These are phyloP conservation scores for Peromyscus maniculatus DNA, from an alignment of 2,113 vertebrate species.

Conservation along the genomic window DNA sequence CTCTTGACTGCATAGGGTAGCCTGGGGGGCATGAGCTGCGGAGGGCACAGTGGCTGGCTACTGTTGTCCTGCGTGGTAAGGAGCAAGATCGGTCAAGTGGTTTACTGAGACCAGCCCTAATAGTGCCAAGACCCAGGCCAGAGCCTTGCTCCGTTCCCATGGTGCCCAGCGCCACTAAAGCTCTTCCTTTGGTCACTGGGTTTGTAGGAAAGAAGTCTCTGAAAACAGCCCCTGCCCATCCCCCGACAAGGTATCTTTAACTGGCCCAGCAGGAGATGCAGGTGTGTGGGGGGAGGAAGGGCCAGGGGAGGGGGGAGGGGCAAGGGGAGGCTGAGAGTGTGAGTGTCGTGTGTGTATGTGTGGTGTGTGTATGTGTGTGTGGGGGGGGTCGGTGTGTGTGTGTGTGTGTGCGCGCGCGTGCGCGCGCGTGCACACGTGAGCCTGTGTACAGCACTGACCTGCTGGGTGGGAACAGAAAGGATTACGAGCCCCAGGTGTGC, in stretches of 20 bases:
- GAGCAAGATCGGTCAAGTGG: neutral
- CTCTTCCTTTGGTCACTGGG: neutral
- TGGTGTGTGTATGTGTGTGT: neutral
- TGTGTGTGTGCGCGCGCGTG: neutral
- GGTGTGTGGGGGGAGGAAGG: too few species aligned
- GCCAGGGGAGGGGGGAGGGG: too few species aligned
- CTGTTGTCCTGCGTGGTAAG: neutral
- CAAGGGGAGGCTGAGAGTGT: too few species aligned
- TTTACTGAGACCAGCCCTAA: neutral
- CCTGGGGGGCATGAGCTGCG: neutral
- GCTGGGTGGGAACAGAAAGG: neutral
- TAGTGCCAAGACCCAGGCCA: neutral
- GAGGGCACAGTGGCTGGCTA: neutral
- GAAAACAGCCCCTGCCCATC: neutral
- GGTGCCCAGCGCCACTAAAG: too few species aligned
- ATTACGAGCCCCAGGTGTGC: neutral
- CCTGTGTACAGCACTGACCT: neutral
- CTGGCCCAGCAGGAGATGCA: neutral
- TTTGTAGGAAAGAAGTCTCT: neutral
- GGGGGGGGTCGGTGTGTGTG: neutral
- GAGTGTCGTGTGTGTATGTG: too few species aligned
- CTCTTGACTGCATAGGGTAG: neutral
- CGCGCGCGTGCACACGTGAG: neutral
- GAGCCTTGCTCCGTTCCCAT: neutral
- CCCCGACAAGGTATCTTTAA: neutral